phyloP scores from a whole-genome alignment of 2,113 vertebrate species.

The Microtus ochrogaster region DNA sequence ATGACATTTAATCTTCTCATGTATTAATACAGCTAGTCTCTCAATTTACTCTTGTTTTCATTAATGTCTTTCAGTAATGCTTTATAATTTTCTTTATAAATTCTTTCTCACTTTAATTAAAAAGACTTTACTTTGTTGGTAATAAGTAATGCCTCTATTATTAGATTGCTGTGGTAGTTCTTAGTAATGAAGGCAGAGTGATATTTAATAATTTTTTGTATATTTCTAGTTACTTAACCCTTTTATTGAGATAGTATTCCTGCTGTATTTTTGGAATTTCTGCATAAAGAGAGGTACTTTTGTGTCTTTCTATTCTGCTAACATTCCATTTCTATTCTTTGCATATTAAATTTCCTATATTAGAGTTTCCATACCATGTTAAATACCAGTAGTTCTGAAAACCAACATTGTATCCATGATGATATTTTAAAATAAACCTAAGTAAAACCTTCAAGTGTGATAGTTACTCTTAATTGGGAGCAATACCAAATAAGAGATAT shows the following conservation, averaged over 20 bases:
- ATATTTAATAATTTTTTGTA: not conserved
- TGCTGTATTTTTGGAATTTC: not conserved
- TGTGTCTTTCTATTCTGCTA: not conserved
- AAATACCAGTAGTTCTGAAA: not conserved
- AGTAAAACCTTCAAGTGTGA: not conserved
- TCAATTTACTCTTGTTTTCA: not conserved
- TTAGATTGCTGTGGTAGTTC: not conserved
- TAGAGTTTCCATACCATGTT: not conserved
- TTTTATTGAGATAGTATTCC: not conserved
- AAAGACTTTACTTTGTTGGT: not conserved
- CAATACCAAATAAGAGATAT: not conserved
- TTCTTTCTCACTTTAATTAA: constrained; percentile 2
- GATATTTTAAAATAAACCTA: not conserved
- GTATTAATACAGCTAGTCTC: not conserved
- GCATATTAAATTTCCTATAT: not conserved
- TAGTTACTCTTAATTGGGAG: not conserved
- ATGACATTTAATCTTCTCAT: not conserved
- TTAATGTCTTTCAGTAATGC: not conserved
- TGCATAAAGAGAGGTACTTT: not conserved
- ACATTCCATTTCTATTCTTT: not conserved
- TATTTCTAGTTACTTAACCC: not conserved
- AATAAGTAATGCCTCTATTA: not conserved
- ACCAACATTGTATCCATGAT: not conserved
- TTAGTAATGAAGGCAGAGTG: not conserved
- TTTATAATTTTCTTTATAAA: constrained; percentile 21